phyloP scores from a whole-genome alignment of 2,888 invertebrate species.

The Carterocephalus palaemon region DNA sequence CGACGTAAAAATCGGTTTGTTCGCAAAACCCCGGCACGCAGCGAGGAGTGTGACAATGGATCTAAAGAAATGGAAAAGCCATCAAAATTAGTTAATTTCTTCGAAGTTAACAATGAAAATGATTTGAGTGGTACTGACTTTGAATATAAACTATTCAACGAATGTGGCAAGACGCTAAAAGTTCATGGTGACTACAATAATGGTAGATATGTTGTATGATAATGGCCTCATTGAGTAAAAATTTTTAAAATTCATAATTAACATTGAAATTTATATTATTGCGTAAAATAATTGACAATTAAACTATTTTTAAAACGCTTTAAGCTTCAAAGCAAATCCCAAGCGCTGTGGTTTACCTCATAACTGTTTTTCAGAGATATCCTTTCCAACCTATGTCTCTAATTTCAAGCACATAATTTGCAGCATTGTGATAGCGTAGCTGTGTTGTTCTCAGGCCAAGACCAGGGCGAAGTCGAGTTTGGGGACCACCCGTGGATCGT shows the following conservation, averaged over 20 bases:
- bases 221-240: too few relatives aligned
- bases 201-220: neutral
- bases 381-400: too few relatives aligned
- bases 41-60: slow-evolving; percentile 38
- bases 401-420: too few relatives aligned
- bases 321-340: too few relatives aligned
- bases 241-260: too few relatives aligned
- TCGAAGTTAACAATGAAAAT: slow-evolving; percentile 39
- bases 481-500: slow-evolving; percentile 63
- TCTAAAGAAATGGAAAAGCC: slow-evolving; percentile 33
- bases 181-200: slow-evolving; percentile 11
- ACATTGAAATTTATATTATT: too few relatives aligned
- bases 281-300: too few relatives aligned
- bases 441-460: too few relatives aligned
- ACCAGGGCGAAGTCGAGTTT: slow-evolving; percentile 42
- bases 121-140: slow-evolving; percentile 31
- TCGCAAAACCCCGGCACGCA: slow-evolving; percentile 43
- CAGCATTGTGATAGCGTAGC: too few relatives aligned
- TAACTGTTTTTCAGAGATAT: too few relatives aligned
- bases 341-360: too few relatives aligned
- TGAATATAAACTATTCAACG: slow-evolving; percentile 43
- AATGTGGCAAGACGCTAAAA: slow-evolving; percentile 50
- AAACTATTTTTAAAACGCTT: too few relatives aligned
- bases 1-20: slow-evolving; percentile 46
- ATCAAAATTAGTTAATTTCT: slow-evolving; percentile 25